Base-by-base conservation (phyloP, 2,113 vertebrate species). In the Lepus timidus region DNA sequence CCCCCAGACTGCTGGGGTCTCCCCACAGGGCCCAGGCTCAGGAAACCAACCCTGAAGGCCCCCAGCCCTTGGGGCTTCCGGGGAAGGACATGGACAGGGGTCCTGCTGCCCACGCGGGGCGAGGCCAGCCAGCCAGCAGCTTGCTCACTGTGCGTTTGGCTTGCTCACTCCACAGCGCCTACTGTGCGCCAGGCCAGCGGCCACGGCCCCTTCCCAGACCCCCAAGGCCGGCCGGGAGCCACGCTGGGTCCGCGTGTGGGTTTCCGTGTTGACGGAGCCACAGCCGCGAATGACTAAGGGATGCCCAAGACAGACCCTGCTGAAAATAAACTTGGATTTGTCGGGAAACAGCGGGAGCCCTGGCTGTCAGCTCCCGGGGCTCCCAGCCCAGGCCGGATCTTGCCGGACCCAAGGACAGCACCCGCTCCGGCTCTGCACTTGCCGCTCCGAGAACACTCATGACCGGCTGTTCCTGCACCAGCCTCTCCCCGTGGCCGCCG, bases 261-360 rank as follows among this genome's bases (percentile, higher is more conserved):
- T n/a, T 58, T 84, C 65, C 29, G 62, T 76, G n/a, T 70, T 93
- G 89, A 93, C 33, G 55, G 64, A 85, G 74, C 61, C 2, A 79
- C 49, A 84, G 67, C 73, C 90, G 73, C 62, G 68, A 81, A 90
- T 90, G 86, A 95, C 75, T 93, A 83, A 86, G 95, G 82, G 76
- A 76, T 76, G 79, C 74, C 70, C 2, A 25, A 62, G 86, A 20
- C 80, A 71, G 86, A 93, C 61, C 58, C 89, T 73, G 76, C 95
- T 67, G 36, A 90, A 96, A 80, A 90, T 88, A 88, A 95, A 49
- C 65, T 55, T 11, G 13, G 82, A 39, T 75, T 88, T 90, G 82
- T 84, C 3, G 0, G 91, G 64, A 96, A 95, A 91, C 93, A 81
- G 0, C 33, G 85, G 88, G 29, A 76, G 76, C 51, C 88, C 55